Evolutionary conservation across 2,797 vertebrate species (phyloP).

Genomic region (Gallirallus australis): DNA sequence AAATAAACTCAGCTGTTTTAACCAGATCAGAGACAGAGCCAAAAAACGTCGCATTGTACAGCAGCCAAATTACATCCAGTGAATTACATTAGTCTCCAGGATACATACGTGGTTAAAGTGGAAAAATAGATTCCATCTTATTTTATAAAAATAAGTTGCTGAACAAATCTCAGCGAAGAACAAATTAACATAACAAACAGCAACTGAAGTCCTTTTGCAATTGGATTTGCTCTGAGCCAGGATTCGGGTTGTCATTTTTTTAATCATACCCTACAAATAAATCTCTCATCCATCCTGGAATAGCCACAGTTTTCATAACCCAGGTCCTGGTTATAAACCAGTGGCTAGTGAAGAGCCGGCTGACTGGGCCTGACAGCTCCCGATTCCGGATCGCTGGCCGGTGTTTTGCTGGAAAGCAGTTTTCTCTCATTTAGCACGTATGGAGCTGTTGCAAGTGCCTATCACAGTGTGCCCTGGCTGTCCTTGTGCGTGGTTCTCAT

Average conservation of each 20-base stretch:
- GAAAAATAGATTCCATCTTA: slow-evolving; percentile 1
- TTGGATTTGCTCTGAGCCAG: not conserved
- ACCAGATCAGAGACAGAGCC: not conserved
- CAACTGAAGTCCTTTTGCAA: not conserved
- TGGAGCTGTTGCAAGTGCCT: not conserved
- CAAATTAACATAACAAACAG: slow-evolving; percentile 19
- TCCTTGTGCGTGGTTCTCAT: not conserved
- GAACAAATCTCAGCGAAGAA: not conserved
- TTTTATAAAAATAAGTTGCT: not conserved
- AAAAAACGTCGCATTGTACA: not conserved
- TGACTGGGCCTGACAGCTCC: not conserved
- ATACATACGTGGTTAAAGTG: not conserved
- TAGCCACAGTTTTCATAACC: not conserved
- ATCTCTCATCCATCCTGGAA: not conserved
- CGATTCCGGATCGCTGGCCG: not conserved
- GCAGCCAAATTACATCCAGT: not conserved
- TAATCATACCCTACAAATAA: not conserved
- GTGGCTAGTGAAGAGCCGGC: not conserved
- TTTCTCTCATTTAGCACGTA: not conserved
- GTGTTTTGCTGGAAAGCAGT: slow-evolving; percentile 10
- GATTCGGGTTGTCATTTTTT: not conserved
- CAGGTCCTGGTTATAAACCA: not conserved
- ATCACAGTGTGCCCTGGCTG: not conserved
- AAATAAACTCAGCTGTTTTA: not conserved
- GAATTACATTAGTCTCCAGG: not conserved